Evolutionary conservation across 2,113 vertebrate species (phyloP).

Genomic region (Sturnus vulgaris): DNA sequence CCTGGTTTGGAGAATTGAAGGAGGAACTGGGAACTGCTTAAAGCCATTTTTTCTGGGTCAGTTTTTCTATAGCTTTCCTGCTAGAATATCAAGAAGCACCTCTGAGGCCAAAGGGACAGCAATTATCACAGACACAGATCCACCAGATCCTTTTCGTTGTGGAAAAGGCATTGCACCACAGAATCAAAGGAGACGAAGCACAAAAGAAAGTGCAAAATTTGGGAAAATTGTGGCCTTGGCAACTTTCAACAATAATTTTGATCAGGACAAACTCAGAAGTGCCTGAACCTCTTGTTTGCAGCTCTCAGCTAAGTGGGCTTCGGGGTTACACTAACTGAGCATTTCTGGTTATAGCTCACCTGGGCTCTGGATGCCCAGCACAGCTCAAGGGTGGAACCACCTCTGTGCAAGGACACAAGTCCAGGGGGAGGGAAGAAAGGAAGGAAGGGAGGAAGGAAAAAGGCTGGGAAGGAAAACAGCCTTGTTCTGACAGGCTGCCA

Average conservation of each 20-base stretch:
- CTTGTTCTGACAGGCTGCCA: neutral
- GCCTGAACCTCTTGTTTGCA: neutral
- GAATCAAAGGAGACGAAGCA: neutral
- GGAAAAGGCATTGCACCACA: neutral
- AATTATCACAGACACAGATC: neutral
- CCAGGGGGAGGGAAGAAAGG: neutral
- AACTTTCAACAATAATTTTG: neutral
- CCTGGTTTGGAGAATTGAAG: neutral
- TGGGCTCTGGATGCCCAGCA: neutral
- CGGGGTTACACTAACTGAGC: neutral
- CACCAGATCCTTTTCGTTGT: neutral
- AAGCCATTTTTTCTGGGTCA: neutral
- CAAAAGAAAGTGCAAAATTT: neutral
- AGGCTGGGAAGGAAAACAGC: slow-evolving; percentile 34
- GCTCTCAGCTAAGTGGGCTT: neutral
- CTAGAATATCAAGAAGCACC: neutral
- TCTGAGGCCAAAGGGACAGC: neutral
- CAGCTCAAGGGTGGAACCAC: neutral
- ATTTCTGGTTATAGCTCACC: neutral
- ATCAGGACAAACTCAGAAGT: neutral
- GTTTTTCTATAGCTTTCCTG: neutral
- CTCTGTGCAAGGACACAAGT: neutral
- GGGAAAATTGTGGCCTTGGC: neutral
- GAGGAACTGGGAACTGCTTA: neutral
- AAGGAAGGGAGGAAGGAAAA: slow-evolving; percentile 9